These are phyloP conservation scores for Troides helena DNA, from an alignment of 2,888 invertebrate species.

Conservation along the genomic window DNA sequence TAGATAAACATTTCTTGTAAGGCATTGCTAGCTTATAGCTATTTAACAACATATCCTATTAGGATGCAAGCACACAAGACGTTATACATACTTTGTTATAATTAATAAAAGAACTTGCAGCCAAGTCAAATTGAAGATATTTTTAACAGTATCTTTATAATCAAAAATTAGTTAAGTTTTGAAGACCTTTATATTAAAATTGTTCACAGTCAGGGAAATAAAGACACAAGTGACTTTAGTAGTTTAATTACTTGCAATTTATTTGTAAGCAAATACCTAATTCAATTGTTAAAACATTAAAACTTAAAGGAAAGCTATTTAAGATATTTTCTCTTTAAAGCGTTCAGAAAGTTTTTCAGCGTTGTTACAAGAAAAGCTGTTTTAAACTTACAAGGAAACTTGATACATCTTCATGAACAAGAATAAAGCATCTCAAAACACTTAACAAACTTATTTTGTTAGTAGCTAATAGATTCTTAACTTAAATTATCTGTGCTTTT, in stretches of 20 bases:
- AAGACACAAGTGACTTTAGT: too few species aligned
- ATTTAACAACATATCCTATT: neutral
- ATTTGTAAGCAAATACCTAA: too few species aligned
- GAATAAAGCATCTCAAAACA: slow-evolving; percentile 8
- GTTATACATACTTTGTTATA: neutral
- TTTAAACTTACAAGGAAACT: slow-evolving; percentile 1
- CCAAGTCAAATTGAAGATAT: neutral
- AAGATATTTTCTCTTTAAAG: slow-evolving; percentile 1
- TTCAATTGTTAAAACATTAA: neutral
- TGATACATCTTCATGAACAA: slow-evolving; percentile 2
- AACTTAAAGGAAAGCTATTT: neutral
- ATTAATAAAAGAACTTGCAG: neutral
- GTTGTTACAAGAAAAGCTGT: neutral
- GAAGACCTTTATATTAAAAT: too few species aligned
- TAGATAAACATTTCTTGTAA: neutral
- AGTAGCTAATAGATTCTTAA: neutral
- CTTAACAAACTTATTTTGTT: slow-evolving; percentile 6
- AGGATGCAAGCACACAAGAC: neutral
- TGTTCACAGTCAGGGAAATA: too few species aligned
- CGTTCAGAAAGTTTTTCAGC: neutral
- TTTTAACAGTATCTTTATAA: too few species aligned
- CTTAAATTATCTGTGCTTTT: too few species aligned
- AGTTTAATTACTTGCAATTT: too few species aligned
- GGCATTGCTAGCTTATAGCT: neutral
- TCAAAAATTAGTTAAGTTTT: too few species aligned